Base-by-base conservation (phyloP, 1,140 invertebrate genomes). In the Macrobrachium nipponense region DNA sequence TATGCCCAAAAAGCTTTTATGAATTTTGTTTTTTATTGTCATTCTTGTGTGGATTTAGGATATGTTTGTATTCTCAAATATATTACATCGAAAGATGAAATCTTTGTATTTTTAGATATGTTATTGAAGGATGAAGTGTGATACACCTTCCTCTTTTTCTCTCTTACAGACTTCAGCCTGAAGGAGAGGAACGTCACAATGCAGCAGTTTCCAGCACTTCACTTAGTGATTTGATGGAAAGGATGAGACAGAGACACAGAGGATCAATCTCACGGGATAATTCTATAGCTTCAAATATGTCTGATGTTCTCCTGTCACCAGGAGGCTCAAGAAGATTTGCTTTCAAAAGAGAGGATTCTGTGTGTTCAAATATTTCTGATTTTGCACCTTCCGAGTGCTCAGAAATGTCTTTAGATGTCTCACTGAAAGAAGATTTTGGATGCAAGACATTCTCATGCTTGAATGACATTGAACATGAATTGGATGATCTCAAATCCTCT, bases 361-460 rank as follows among this genome's bases (percentile, higher is more conserved):
- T 86, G 64, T 86, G 84, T 58, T 86, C 84, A 23, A 86, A 86
- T 62, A 18, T 86, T 20, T 86, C 84, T 18, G 84, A 86, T 51
- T 27, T 86, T 68, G 84, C 84, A 51, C 84, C 77, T 43, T 86
- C 84, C n/a, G 84, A 86, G 58, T 86, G 84, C 78, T 86, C 84
- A 7, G 84, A 86, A 68, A 79, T 79, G 77, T 86, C 84, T 6
- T n/a, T 86, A 12, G 84, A 86, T 75, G 77, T 86, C 27, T 86
- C 84, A 0, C 68, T 86, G n/a, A 44, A 68, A 17, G 84, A 86
- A 18, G 84, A 86, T 61, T 62, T 86, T 77, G 84, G 77, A 15
- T 51, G 20, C 43, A 59, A 60, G 12, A 86, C 84, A 18, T 80
- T 86, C 23, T 73, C 84, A 36, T 80, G 70, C 60, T 64, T 86